Evolutionary conservation across 2,113 vertebrate species (phyloP).

Genomic region (Hippotragus niger): DNA sequence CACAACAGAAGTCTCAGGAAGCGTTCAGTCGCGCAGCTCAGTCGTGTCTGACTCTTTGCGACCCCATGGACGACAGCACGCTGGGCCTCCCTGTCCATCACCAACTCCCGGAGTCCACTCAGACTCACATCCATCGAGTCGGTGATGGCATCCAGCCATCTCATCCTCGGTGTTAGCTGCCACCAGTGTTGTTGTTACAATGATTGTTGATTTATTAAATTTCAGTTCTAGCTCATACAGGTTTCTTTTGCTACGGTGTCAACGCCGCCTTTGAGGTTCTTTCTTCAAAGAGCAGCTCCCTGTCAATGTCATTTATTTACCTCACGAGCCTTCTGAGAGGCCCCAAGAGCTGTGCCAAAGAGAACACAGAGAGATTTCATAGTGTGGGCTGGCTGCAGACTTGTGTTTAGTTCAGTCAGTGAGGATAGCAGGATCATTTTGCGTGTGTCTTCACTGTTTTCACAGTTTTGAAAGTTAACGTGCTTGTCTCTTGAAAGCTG

Average conservation of each 20-base stretch:
- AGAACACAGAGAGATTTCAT: rapidly evolving
- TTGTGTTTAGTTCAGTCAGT: background rate
- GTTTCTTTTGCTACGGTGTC: background rate
- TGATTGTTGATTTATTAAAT: background rate
- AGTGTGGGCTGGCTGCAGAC: background rate
- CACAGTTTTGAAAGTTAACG: no score
- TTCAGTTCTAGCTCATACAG: background rate
- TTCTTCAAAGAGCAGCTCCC: background rate
- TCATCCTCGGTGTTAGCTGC: background rate
- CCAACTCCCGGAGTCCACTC: background rate
- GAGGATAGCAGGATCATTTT: background rate
- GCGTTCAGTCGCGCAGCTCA: rapidly evolving
- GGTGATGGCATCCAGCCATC: background rate
- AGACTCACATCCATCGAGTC: background rate
- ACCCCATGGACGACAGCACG: background rate
- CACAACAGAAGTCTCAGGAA: background rate
- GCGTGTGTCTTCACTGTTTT: background rate
- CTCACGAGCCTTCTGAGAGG: background rate
- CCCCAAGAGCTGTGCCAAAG: background rate
- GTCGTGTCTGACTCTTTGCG: background rate
- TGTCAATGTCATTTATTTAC: background rate
- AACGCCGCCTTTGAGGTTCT: background rate
- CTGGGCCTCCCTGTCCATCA: background rate
- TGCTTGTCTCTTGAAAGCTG: background rate
- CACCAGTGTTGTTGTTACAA: no score